Conservation (phyloP, 2,797 vertebrate genomes). For the Lagorchestes hirsutus region DNA sequence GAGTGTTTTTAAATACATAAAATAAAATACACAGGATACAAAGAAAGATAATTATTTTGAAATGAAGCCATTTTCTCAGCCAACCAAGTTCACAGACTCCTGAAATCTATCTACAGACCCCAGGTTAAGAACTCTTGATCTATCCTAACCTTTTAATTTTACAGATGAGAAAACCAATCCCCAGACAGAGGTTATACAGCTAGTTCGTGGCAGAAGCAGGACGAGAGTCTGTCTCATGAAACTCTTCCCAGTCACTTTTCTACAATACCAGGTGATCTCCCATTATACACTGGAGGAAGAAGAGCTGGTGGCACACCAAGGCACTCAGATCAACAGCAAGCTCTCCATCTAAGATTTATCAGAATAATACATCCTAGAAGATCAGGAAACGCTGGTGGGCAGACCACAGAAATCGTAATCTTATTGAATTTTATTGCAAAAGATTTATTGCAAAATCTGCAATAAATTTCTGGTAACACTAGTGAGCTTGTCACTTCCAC, state of each 20-base stretch:
- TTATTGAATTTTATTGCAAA: background rate
- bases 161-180: background rate
- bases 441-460: background rate
- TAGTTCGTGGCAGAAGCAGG: background rate
- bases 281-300: background rate
- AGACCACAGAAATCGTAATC: background rate
- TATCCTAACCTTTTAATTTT: background rate
- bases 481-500: background rate
- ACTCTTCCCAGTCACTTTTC: background rate
- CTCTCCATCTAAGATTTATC: background rate
- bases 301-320: background rate
- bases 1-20: background rate
- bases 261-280: background rate
- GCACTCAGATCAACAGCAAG: background rate
- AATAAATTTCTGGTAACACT: background rate
- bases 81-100: background rate
- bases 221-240: background rate
- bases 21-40: background rate
- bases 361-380: background rate
- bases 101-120: background rate
- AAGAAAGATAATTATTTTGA: background rate
- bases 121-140: background rate
- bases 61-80: background rate
- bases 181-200: background rate
- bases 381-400: background rate